Evolutionary conservation across 2,888 invertebrate species (phyloP).

Genomic region (Portevinia maculata): DNA sequence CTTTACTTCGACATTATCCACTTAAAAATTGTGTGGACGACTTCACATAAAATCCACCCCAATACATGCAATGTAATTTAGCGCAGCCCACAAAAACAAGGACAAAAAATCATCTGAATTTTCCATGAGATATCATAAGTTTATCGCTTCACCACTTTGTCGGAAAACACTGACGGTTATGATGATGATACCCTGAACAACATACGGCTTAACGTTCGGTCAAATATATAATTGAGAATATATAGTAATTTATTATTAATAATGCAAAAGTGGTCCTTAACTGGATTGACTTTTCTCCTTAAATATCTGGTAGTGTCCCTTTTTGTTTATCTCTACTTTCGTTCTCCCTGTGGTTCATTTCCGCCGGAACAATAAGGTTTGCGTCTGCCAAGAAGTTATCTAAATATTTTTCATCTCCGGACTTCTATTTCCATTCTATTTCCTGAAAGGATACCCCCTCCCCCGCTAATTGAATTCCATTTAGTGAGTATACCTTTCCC

Average conservation of each 20-base stretch:
- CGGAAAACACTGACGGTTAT: slow-evolving; percentile 27
- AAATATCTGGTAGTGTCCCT: slow-evolving; percentile 19
- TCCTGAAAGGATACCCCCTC: slow-evolving; percentile 44
- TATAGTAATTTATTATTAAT: slow-evolving; percentile 72
- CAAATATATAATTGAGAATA: slow-evolving; percentile 69
- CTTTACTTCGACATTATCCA: slow-evolving; percentile 66
- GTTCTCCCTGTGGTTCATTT: slow-evolving; percentile 66
- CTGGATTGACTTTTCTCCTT: slow-evolving; percentile 17
- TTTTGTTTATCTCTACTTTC: slow-evolving; percentile 23
- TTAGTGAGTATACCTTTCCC: slow-evolving; percentile 54
- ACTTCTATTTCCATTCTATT: slow-evolving; percentile 64
- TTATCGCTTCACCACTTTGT: slow-evolving; percentile 5
- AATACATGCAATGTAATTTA: not conserved
- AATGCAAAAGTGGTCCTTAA: slow-evolving; percentile 41
- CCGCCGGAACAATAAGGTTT: slow-evolving; percentile 73
- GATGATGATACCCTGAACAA: slow-evolving; percentile 48
- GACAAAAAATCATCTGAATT: slow-evolving; percentile 39
- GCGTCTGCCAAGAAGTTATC: slow-evolving; percentile 63
- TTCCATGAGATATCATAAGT: slow-evolving; percentile 41
- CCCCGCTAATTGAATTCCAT: slow-evolving; percentile 37
- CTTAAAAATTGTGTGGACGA: slow-evolving; percentile 39
- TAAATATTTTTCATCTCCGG: slow-evolving; percentile 60
- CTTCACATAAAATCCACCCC: slow-evolving; percentile 21
- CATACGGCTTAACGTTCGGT: slow-evolving; percentile 70
- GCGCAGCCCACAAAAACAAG: not conserved